Evolutionary conservation across 2,113 vertebrate genomes (phyloP).

Genomic region (Cervus canadensis): DNA sequence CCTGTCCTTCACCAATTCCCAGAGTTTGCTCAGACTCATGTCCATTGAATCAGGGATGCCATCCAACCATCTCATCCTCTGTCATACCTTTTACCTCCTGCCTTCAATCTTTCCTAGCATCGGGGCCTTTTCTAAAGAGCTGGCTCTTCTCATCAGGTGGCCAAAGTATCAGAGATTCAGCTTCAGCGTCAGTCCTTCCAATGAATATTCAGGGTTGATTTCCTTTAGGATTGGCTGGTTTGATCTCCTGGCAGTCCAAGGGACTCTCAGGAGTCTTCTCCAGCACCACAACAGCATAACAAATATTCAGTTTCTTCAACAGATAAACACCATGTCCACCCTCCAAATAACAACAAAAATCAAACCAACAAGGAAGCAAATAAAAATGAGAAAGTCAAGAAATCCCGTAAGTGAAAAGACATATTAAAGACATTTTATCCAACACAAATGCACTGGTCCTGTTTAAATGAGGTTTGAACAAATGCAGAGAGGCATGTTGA

Average conservation of each 20-base stretch:
- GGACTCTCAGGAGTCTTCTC: not conserved
- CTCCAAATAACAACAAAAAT: not conserved
- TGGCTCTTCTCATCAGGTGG: not conserved
- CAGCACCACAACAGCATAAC: not conserved
- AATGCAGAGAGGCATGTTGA: not conserved
- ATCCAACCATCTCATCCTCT: not conserved
- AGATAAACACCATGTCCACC: not conserved
- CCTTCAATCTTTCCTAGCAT: not conserved
- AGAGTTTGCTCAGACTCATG: not conserved
- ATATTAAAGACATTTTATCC: not conserved
- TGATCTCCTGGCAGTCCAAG: not conserved
- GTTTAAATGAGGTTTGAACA: no score
- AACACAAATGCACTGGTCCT: not conserved
- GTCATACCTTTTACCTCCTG: not conserved
- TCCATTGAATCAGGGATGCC: not conserved
- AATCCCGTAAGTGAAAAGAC: accelerated
- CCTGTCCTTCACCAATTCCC: not conserved
- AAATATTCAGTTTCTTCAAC: not conserved
- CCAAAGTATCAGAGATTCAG: not conserved
- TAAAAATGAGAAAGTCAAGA: accelerated
- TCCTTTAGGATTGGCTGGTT: not conserved
- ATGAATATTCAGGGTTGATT: not conserved
- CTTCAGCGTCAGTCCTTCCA: not conserved
- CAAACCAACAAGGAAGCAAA: not conserved
- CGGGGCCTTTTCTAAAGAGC: not conserved